A percentile compares a stretch with the other conserved stretches of the same genome.
These are phyloP conservation scores for Pollenia angustigena DNA, from an alignment of 2,888 invertebrate species.

Conservation along the genomic window DNA sequence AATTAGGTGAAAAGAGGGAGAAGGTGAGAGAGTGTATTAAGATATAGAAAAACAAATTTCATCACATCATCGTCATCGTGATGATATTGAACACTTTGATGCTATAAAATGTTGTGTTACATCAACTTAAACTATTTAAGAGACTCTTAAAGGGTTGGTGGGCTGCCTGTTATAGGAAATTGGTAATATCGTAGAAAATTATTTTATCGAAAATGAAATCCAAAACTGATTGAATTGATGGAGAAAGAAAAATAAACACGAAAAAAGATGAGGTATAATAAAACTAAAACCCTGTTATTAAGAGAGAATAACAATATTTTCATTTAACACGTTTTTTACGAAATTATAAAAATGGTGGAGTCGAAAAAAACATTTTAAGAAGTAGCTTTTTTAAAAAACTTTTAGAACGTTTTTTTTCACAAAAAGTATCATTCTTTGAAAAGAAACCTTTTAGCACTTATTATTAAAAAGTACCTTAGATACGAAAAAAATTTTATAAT, in stretches of 20 bases:
- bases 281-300: not conserved
- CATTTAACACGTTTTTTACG: constrained; percentile 1
- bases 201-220: constrained; percentile 51
- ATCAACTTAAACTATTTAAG: not conserved
- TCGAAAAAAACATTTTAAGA: not conserved
- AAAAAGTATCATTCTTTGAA: no score
- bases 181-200: constrained; percentile 31
- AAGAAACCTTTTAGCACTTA: not conserved
- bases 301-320: constrained; percentile 12
- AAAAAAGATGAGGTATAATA: not conserved
- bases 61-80: constrained; percentile 37
- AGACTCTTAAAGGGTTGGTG: not conserved
- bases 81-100: not conserved
- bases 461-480: not conserved
- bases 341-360: not conserved
- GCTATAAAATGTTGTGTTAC: constrained; percentile 1
- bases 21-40: not conserved
- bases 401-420: not conserved
- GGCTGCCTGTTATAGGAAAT: not conserved
- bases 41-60: constrained; percentile 37
- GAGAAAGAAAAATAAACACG: not conserved
- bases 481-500: not conserved
- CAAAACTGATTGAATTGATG: constrained; percentile 61
- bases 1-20: not conserved
- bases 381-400: not conserved